Evolutionary conservation across 2,113 vertebrate species (phyloP).

Genomic region (Condylura cristata): DNA sequence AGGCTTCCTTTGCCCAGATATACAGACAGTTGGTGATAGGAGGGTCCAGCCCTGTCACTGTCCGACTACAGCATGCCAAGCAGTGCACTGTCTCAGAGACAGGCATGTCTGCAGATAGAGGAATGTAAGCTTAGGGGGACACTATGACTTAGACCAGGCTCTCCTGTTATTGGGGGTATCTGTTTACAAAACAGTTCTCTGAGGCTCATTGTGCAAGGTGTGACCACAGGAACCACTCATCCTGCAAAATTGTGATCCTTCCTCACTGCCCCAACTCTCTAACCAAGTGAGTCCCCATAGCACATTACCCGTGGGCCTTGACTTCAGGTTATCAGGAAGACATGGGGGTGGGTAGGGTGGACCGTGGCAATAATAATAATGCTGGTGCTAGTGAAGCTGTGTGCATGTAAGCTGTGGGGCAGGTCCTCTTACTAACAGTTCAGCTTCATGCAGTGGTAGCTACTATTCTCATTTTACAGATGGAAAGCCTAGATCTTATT

Average conservation of each 20-base stretch:
- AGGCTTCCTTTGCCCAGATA: background rate
- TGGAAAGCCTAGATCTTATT: background rate
- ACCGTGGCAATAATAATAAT: background rate
- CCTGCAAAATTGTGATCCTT: background rate
- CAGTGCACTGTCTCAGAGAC: background rate
- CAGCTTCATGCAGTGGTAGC: background rate
- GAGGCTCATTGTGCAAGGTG: background rate
- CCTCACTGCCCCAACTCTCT: background rate
- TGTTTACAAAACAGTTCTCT: background rate
- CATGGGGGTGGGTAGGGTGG: background rate
- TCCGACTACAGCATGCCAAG: background rate
- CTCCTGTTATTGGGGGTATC: background rate
- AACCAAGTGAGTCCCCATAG: rapidly evolving
- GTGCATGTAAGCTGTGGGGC: background rate
- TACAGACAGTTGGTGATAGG: background rate
- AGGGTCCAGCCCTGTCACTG: background rate
- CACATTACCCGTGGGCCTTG: background rate
- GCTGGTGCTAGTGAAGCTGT: background rate
- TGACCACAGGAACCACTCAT: background rate
- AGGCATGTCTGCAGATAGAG: background rate
- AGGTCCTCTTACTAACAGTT: background rate
- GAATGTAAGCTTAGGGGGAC: background rate
- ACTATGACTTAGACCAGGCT: background rate
- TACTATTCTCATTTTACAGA: background rate
- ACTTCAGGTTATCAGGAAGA: background rate